Base-by-base conservation (phyloP, 2,113 vertebrate species). In the Malurus alboscapulatus region DNA sequence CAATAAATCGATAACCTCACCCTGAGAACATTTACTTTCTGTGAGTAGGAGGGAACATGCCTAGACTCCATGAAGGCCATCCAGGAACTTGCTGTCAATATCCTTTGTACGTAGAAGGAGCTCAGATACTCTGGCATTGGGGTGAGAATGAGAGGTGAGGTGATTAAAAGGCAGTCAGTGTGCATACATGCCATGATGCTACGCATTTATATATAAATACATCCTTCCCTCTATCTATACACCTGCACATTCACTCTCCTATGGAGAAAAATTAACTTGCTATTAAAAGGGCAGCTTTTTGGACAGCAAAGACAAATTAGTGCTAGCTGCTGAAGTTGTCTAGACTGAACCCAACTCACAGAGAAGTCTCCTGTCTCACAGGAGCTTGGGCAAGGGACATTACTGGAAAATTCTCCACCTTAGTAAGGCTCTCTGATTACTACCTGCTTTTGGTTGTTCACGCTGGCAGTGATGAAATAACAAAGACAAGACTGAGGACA, bases 81-180 rank as follows among this genome's bases (percentile, higher is more conserved):
- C 13, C 44, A 38, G 34, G 12, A 88, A 32, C 25, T 58, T 38
- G 36, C 24, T 77, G 45, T 30, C 55, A 51, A 34, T 53, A 59
- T 38, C 25, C 12, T 24, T 2, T 1, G 1, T 8, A 19, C 0
- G 0, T 4, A 36, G 47, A 48, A 88, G 42, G 26, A 83, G 26
- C 26, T 83, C 32, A 51, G 79, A 27, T 12, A 26, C n/a, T n/a
- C 50, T 76, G 54, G 20, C 42, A 29, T 0, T 18, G 12, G 21
- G 6, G 15, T 17, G 21, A 74, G 76, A 88, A 17, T 4, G 9
- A 18, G 12, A 81, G 29, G 18, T 5, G 17, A 50, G 47, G 24
- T 53, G 82, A n/a, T 50, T 45, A 29, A 59, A 83, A 68, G 53
- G 19, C 26, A 45, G 8, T 9, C 36, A 20, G 30, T 50, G 44